Conservation (phyloP, 2,797 vertebrate species). For the Eulemur rubriventer region DNA sequence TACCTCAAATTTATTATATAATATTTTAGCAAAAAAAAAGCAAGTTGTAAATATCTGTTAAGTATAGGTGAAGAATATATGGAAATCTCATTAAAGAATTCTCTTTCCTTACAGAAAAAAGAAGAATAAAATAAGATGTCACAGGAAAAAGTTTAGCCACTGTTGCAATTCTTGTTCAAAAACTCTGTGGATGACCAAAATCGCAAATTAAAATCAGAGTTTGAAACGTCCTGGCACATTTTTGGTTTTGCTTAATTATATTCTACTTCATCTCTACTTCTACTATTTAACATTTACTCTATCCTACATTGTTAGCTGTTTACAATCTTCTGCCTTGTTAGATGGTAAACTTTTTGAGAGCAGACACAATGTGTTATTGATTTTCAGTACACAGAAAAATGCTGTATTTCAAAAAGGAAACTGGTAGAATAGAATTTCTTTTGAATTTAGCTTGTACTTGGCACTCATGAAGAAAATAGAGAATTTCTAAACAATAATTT, state of each 20-base stretch:
- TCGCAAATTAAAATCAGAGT: not conserved
- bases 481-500: conserved; percentile 14
- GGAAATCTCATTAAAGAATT: conserved; percentile 3
- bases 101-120: not conserved
- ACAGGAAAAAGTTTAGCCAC: not conserved
- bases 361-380: not conserved
- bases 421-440: not conserved
- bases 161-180: not conserved
- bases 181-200: not conserved
- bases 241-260: not conserved
- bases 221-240: not conserved
- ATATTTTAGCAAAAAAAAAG: conserved; percentile 10
- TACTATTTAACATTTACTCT: not conserved
- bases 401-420: not conserved
- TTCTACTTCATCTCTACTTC: not conserved
- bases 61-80: not conserved
- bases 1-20: not conserved
- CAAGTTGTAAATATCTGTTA: conserved; percentile 11
- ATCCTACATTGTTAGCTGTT: not conserved
- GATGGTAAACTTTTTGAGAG: not conserved
- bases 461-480: conserved; percentile 7
- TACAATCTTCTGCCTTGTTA: not conserved
- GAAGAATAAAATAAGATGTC: not conserved
- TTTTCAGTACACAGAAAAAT: not conserved
- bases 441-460: conserved; percentile 28